phyloP scores from a whole-genome alignment of 1,140 invertebrate genomes.

The Rhyacophila brunnea region DNA sequence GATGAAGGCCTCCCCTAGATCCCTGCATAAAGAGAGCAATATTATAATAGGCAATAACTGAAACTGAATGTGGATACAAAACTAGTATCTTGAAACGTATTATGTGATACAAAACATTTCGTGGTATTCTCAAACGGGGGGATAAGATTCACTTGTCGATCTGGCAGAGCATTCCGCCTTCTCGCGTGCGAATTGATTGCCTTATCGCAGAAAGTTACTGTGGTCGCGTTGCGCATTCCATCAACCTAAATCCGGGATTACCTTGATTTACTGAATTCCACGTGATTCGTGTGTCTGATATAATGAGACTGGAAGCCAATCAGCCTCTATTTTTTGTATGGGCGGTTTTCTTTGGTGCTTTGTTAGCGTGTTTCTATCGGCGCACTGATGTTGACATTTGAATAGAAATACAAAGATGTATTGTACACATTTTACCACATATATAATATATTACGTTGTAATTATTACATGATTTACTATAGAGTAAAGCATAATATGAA shows the following conservation, averaged over 20 bases:
- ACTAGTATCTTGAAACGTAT: too few relatives aligned
- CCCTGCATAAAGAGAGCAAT: too few relatives aligned
- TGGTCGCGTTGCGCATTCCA: slow-evolving; percentile 20
- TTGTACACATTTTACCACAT: too few relatives aligned
- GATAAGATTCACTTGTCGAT: slow-evolving; percentile 16
- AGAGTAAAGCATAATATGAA: too few relatives aligned
- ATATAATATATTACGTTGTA: too few relatives aligned
- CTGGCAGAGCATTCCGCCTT: slow-evolving; percentile 10
- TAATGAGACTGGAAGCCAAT: slow-evolving; percentile 15
- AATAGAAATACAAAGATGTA: too few relatives aligned
- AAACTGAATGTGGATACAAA: too few relatives aligned
- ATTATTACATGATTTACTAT: too few relatives aligned
- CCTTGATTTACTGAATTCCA: slow-evolving; percentile 27
- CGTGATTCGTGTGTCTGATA: slow-evolving; percentile 16
- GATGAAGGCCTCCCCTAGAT: too few relatives aligned
- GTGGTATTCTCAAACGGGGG: not conserved
- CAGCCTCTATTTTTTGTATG: not conserved
- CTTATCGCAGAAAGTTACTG: slow-evolving; percentile 31
- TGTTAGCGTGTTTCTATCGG: not conserved
- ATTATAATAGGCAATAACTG: too few relatives aligned
- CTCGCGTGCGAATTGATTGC: slow-evolving; percentile 25
- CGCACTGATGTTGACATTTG: too few relatives aligned
- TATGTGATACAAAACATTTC: too few relatives aligned
- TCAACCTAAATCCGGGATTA: slow-evolving; percentile 26
- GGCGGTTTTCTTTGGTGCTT: not conserved